A percentile compares a stretch with the other conserved stretches of the same genome.
Conservation (phyloP, 1,140 invertebrate genomes). For the Papilio polytes region DNA sequence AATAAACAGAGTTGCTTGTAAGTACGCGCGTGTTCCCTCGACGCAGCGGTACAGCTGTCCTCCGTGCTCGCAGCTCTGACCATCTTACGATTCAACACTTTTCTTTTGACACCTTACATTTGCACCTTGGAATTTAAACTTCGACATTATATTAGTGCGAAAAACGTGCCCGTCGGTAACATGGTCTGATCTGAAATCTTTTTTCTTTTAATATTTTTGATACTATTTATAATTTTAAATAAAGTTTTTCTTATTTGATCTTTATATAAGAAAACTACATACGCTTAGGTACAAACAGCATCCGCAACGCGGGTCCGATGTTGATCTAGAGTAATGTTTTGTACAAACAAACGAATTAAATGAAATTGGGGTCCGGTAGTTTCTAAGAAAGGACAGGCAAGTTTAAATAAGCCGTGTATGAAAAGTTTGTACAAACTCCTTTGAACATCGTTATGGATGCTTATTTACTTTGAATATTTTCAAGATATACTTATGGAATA, state of each 20-base stretch:
- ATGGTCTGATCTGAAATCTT: neutral
- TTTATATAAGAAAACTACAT: slow-evolving; percentile 11
- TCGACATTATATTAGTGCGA: slow-evolving; percentile 12
- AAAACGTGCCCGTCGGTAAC: neutral
- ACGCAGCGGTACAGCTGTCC: slow-evolving; percentile 47
- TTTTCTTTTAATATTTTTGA: neutral
- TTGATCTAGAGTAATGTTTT: slow-evolving; percentile 46
- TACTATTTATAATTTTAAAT: neutral
- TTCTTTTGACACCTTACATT: slow-evolving; percentile 10
- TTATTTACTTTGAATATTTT: slow-evolving; percentile 20
- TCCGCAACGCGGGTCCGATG: slow-evolving; percentile 31
- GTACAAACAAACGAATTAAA: slow-evolving; percentile 54
- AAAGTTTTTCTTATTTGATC: neutral
- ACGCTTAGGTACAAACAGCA: slow-evolving; percentile 18
- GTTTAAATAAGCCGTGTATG: slow-evolving; percentile 46
- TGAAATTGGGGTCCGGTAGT: slow-evolving; percentile 70
- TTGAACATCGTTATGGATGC: slow-evolving; percentile 22
- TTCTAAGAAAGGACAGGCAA: slow-evolving; percentile 65
- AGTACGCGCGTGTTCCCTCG: slow-evolving; percentile 47
- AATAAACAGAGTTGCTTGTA: slow-evolving; percentile 74
- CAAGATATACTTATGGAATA: neutral
- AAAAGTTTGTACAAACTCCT: slow-evolving; percentile 24
- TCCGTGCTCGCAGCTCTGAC: slow-evolving; percentile 5
- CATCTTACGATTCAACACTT: neutral
- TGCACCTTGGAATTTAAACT: neutral